phyloP scores from a whole-genome alignment of 2,888 invertebrate species.

The Sphaerophoria rueppellii region DNA sequence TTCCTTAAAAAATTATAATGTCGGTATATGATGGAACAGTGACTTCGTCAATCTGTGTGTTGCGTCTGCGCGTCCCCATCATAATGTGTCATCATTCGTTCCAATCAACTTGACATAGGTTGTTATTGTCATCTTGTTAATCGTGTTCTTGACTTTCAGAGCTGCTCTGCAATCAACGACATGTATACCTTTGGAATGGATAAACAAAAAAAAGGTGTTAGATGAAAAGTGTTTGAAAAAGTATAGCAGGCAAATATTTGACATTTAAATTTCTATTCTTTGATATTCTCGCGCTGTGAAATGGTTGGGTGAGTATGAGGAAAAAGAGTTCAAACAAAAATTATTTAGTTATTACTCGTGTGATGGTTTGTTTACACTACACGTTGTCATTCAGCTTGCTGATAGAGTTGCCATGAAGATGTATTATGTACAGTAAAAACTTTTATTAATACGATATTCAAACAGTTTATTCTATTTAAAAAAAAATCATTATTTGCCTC shows the following conservation, averaged over 20 bases:
- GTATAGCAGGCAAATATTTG: constrained; percentile 47
- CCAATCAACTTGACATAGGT: constrained; percentile 64
- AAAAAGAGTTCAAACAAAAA: constrained; percentile 20
- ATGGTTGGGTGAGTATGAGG: constrained; percentile 48
- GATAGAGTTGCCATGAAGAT: constrained; percentile 6
- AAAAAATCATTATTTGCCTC: neutral
- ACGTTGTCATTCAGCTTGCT: constrained; percentile 12
- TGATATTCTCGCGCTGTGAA: constrained; percentile 9
- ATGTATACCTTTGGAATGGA: constrained; percentile 12
- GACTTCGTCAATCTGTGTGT: constrained; percentile 18
- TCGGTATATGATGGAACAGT: constrained; percentile 9
- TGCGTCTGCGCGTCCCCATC: neutral
- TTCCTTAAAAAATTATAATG: constrained; percentile 4
- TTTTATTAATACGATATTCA: neutral
- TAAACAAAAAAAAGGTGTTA: constrained; percentile 61
- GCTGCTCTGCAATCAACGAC: constrained; percentile 36
- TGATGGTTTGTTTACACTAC: constrained; percentile 6
- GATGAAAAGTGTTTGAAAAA: constrained; percentile 31
- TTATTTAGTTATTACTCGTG: constrained; percentile 13
- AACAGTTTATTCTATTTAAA: neutral
- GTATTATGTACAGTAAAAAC: too few relatives aligned
- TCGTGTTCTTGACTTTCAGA: constrained; percentile 1
- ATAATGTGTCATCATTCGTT: constrained; percentile 19
- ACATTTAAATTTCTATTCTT: constrained; percentile 42
- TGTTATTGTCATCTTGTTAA: constrained; percentile 60